Conservation (phyloP, 2,888 invertebrate species). For the Ichneumoninae sp. region DNA sequence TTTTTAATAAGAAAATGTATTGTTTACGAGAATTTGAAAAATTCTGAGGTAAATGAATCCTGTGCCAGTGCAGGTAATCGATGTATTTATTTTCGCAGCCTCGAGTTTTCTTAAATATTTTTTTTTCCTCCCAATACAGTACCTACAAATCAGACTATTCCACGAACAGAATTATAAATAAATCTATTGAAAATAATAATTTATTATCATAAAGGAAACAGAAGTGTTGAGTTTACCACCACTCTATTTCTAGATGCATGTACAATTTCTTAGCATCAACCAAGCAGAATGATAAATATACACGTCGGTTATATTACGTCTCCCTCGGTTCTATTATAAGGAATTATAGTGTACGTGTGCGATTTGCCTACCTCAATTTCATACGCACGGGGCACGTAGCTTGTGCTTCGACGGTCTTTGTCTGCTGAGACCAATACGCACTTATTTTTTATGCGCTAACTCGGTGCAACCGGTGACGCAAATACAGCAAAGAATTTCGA, state of each 20-base stretch:
- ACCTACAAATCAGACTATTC: not conserved
- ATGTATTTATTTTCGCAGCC: too few relatives aligned
- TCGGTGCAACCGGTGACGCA: constrained; percentile 74
- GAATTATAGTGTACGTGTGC: constrained; percentile 3
- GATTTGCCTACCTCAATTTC: constrained; percentile 20
- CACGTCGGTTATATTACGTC: constrained; percentile 9
- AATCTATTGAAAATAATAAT: not conserved
- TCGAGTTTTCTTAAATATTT: not conserved
- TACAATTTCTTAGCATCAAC: constrained; percentile 31
- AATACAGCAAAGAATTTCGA: constrained; percentile 64
- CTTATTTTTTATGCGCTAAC: constrained; percentile 76
- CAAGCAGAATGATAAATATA: constrained; percentile 16
- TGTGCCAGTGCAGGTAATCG: not conserved
- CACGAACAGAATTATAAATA: not conserved
- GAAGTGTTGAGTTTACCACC: constrained; percentile 15
- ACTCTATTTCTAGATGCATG: constrained; percentile 45
- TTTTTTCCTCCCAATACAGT: not conserved
- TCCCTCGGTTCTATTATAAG: constrained; percentile 41
- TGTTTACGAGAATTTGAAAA: not conserved
- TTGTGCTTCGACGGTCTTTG: not conserved
- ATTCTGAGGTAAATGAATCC: not conserved
- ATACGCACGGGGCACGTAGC: not conserved
- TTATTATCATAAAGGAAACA: not conserved
- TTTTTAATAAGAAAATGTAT: not conserved
- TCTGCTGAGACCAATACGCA: not conserved